phyloP scores from a whole-genome alignment of 2,113 vertebrate species.

The Eidolon helvum region DNA sequence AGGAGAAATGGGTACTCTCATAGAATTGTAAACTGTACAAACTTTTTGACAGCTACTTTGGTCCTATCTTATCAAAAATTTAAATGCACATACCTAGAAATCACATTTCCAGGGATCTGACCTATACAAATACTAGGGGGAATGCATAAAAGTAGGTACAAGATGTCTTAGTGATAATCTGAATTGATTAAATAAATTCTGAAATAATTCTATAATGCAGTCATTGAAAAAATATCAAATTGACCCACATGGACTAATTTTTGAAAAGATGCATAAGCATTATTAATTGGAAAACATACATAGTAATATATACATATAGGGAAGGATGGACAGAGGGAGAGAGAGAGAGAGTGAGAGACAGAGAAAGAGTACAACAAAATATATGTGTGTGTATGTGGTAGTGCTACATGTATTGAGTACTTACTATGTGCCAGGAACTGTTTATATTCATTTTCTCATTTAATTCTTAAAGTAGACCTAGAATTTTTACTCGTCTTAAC shows the following conservation, averaged over 20 bases:
- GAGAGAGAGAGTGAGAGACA: too few species aligned
- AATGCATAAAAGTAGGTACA: neutral
- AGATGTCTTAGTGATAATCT: neutral
- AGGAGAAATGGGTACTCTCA: neutral
- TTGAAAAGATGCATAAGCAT: neutral
- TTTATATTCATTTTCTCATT: constrained; percentile 9
- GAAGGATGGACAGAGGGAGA: too few species aligned
- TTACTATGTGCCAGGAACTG: neutral
- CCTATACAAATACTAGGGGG: neutral
- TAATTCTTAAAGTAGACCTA: constrained; percentile 6
- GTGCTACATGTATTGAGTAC: neutral
- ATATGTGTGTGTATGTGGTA: neutral
- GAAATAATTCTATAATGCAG: neutral
- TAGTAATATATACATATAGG: too few species aligned
- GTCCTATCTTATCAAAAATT: neutral
- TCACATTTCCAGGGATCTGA: neutral
- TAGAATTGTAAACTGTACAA: neutral
- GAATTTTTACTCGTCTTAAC: neutral
- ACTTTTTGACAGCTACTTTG: neutral
- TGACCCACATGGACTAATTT: neutral
- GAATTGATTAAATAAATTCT: neutral
- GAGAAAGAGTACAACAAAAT: neutral
- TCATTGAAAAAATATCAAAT: neutral
- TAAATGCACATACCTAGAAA: neutral
- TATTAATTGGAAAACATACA: neutral